Conservation (phyloP, 2,888 invertebrate species). For the Atrina japonica region DNA sequence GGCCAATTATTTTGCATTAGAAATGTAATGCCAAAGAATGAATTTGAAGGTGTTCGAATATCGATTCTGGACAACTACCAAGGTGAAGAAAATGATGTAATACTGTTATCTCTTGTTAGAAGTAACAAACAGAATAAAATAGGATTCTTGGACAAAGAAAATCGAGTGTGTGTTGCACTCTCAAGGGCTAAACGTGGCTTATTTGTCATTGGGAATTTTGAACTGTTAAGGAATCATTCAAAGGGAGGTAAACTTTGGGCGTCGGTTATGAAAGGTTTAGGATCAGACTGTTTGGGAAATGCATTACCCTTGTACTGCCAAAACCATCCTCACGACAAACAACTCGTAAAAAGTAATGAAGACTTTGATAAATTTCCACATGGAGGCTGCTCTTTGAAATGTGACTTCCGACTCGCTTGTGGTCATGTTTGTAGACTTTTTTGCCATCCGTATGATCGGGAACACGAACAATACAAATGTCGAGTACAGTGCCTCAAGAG, state of each 20-base stretch:
- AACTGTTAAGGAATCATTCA: constrained; percentile 53
- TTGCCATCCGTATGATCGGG: constrained; percentile 65
- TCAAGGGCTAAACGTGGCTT: constrained; percentile 76
- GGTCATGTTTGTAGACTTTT: constrained; percentile 65
- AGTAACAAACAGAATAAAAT: constrained; percentile 72
- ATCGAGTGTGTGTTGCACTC: constrained; percentile 76
- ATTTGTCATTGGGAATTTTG: constrained; percentile 75
- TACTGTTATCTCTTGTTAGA: constrained; percentile 78
- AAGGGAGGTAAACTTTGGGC: constrained; percentile 56
- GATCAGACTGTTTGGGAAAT: constrained; percentile 34
- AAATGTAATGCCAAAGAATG: constrained; percentile 64
- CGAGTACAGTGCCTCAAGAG: constrained; percentile 9
- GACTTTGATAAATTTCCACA: constrained; percentile 62
- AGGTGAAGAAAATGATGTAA: constrained; percentile 80
- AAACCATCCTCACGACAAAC: constrained; percentile 59
- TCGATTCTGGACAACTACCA: constrained; percentile 77
- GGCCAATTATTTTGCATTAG: constrained; percentile 72
- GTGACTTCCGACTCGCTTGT: constrained; percentile 61
- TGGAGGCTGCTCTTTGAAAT: constrained; percentile 61
- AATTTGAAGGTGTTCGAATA: constrained; percentile 67
- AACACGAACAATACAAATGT: constrained; percentile 80
- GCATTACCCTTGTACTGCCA: constrained; percentile 55
- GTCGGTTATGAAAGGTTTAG: constrained; percentile 15
- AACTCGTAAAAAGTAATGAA: constrained; percentile 29
- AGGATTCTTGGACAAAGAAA: constrained; percentile 73